A percentile compares a stretch with the other conserved stretches of the same genome.
Conservation (phyloP, 2,113 vertebrate species). For the Nothobranchius kuhntae region DNA sequence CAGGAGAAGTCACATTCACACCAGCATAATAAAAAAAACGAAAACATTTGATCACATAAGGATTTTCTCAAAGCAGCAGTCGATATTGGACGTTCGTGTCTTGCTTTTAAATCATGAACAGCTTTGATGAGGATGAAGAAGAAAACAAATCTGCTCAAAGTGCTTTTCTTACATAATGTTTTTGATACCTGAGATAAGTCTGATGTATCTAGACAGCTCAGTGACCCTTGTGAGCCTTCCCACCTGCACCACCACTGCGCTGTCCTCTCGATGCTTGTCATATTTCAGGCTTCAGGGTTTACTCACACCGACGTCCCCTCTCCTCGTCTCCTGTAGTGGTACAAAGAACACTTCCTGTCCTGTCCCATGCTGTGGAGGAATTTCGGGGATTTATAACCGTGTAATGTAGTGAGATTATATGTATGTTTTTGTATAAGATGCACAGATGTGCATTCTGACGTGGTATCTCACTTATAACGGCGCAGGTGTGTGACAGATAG, state of each 20-base stretch:
- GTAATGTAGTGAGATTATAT: neutral
- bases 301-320: constrained; percentile 36
- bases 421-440: too few relatives aligned
- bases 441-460: neutral
- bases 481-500: neutral
- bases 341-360: constrained; percentile 33
- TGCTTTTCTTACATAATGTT: neutral
- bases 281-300: constrained; percentile 40
- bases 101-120: neutral
- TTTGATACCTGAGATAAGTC: neutral
- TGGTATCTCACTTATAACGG: too few relatives aligned
- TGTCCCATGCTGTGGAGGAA: constrained; percentile 28
- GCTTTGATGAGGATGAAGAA: neutral
- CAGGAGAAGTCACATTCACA: constrained; percentile 13
- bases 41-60: neutral
- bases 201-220: constrained; percentile 43
- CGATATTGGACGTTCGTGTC: neutral
- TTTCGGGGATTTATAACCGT: constrained; percentile 2
- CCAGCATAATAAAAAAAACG: constrained; percentile 11
- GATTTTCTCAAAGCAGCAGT: constrained; percentile 13
- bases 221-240: constrained; percentile 23
- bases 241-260: constrained; percentile 22
- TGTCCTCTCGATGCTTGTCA: constrained; percentile 44
- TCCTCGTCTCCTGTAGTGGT: constrained; percentile 29
- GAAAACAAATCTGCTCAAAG: neutral